phyloP scores from a whole-genome alignment of 2,113 vertebrate species.

The Protobothrops flavoviridis region DNA sequence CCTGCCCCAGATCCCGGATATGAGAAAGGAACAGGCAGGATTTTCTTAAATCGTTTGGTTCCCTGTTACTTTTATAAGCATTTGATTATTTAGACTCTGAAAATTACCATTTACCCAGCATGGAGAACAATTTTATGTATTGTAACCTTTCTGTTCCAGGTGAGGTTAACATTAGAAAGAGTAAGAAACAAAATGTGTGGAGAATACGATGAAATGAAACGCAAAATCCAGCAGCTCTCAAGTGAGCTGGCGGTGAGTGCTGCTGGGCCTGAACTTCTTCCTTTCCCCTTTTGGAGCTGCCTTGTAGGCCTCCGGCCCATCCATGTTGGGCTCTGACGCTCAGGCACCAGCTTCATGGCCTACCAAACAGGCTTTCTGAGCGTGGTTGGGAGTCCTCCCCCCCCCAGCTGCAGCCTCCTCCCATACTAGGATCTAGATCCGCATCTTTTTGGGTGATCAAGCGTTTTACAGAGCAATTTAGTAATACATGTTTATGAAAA shows the following conservation, averaged over 20 bases:
- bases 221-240: constrained; percentile 87
- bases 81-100: not conserved
- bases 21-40: not conserved
- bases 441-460: constrained; percentile 18
- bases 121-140: not conserved
- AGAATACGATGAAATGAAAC: constrained; percentile 93
- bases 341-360: not conserved
- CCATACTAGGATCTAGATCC: not conserved
- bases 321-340: not conserved
- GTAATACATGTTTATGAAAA: not conserved
- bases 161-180: constrained; percentile 95
- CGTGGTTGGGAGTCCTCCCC: not conserved
- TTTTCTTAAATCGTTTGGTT: not conserved
- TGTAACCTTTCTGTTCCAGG: constrained; percentile 70
- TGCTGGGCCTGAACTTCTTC: not conserved
- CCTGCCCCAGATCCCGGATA: not conserved
- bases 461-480: not conserved
- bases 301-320: not conserved
- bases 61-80: not conserved
- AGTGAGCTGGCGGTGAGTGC: constrained; percentile 84
- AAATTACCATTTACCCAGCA: not conserved
- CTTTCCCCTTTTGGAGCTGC: not conserved
- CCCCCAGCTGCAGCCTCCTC: not conserved
- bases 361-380: not conserved
- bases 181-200: constrained; percentile 92